phyloP scores from a whole-genome alignment of 1,140 invertebrate species.

The Ladona fulva region DNA sequence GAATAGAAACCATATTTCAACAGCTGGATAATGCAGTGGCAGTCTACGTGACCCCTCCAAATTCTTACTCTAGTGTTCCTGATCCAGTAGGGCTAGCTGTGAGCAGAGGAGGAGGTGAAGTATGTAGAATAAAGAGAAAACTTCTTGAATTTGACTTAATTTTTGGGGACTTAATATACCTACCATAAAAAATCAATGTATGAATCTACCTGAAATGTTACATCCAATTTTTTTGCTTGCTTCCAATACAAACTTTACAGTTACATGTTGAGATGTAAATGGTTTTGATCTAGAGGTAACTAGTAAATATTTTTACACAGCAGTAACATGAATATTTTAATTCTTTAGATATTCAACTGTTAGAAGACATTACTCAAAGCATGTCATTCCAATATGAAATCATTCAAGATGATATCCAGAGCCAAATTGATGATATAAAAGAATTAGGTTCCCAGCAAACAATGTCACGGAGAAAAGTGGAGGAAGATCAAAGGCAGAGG shows the following conservation, averaged over 20 bases:
- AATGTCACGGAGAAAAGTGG: not conserved
- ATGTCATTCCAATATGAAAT: not conserved
- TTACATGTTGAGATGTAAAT: too few relatives aligned
- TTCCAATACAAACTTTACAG: too few relatives aligned
- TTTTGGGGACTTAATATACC: too few relatives aligned
- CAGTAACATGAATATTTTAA: not conserved
- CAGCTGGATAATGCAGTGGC: not conserved
- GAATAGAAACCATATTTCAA: not conserved
- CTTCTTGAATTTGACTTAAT: too few relatives aligned
- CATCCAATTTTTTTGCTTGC: too few relatives aligned
- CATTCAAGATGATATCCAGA: not conserved
- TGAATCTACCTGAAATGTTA: too few relatives aligned
- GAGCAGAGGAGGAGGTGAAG: not conserved
- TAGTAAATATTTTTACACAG: too few relatives aligned
- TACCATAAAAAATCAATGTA: too few relatives aligned
- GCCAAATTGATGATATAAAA: not conserved
- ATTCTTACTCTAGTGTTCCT: not conserved
- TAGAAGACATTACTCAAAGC: not conserved
- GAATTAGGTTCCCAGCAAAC: not conserved
- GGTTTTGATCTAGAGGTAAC: too few relatives aligned
- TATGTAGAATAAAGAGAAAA: not conserved
- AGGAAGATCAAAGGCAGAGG: not conserved
- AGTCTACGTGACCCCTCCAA: not conserved
- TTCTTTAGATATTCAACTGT: not conserved
- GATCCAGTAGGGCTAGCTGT: not conserved